Evolutionary conservation across 2,797 vertebrate genomes (phyloP), one percentile per base, ranked within the genome.

Genomic region (Gambelia wislizenii): DNA sequence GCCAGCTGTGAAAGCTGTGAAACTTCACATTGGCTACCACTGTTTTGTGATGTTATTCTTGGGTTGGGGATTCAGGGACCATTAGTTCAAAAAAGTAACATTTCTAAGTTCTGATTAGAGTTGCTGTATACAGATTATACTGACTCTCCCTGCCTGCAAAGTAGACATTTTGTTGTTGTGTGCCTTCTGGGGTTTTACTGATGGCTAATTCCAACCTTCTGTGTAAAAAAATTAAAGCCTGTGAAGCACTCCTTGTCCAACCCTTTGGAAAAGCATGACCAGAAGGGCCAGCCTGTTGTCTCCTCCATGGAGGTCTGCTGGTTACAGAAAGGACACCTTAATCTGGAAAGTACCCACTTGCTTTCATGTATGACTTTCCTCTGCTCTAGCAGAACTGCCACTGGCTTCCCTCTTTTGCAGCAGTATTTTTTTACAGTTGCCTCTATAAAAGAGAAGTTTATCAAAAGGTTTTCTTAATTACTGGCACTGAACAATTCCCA

Each of bases 391-490:
- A 30, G n/a, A n/a, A n/a, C n/a, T 56, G 36, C 52, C 36, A 18
- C 2, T 54, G 67, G 2, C 18, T 54, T 14, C 52, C 6, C 9
- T 54, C 12, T 10, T n/a, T 44, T 54, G 20, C 2, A 36, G 83
- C 67, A 49, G 33, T n/a, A 16, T 52, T 70, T 56, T 56, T 84
- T 83, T 64, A 67, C 27, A 8, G 56, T 4, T 33, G 7, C 39
- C 61, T 16, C 39, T 42, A 20, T 69, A 20, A 69, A 83, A 47
- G 12, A 47, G 18, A 69, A 69, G 82, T 30, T 69, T 49, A n/a
- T 69, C 61, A 69, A 84, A 84, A 52, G 6, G 44, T 36, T 25
- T 69, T 69, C 82, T 83, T 83, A 49, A 83, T 83, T 83, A 44
- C 59, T 14, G 16, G 56, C 6, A 27, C 59, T 30, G 22, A 27